These are phyloP conservation scores for Caenorhabditis uteleia DNA, from an alignment of 2,888 invertebrate species.

Conservation along the genomic window DNA sequence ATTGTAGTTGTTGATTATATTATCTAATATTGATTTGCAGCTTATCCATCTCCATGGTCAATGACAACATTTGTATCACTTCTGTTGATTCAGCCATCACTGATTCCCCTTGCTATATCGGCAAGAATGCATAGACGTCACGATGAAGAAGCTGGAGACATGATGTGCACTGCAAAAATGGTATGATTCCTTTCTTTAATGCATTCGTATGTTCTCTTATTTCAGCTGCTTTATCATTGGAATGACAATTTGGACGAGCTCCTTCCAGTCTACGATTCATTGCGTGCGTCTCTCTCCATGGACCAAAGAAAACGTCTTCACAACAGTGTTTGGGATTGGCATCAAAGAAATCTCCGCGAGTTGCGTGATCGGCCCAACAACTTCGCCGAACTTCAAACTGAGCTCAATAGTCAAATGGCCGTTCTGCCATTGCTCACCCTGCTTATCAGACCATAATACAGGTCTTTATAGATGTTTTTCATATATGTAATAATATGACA, in stretches of 20 bases:
- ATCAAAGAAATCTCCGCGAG: slow-evolving; percentile 17
- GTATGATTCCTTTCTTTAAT: slow-evolving; percentile 3
- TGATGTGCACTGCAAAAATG: slow-evolving; percentile 34
- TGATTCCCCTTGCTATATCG: slow-evolving; percentile 27
- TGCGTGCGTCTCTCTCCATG: not conserved
- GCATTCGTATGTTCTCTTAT: not conserved
- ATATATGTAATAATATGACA: too few species aligned
- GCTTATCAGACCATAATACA: not conserved
- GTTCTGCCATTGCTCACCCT: not conserved
- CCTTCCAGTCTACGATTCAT: slow-evolving; percentile 6
- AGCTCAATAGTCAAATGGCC: slow-evolving; percentile 21
- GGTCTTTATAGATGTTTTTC: too few species aligned
- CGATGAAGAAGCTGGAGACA: slow-evolving; percentile 38
- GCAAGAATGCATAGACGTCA: slow-evolving; percentile 27
- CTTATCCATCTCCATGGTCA: slow-evolving; percentile 38
- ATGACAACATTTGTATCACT: slow-evolving; percentile 38
- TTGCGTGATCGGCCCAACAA: slow-evolving; percentile 7
- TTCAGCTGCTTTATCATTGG: slow-evolving; percentile 29
- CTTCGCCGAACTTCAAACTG: slow-evolving; percentile 3
- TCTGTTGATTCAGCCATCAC: slow-evolving; percentile 20
- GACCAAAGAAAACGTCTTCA: slow-evolving; percentile 7
- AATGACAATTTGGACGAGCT: slow-evolving; percentile 7
- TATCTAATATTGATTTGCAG: slow-evolving; percentile 2
- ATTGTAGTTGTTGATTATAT: not conserved
- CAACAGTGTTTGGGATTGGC: slow-evolving; percentile 21